A percentile compares a stretch with the other conserved stretches of the same genome.
phyloP scores from a whole-genome alignment of 2,888 invertebrate genomes.

The Uloborus plumipes region DNA sequence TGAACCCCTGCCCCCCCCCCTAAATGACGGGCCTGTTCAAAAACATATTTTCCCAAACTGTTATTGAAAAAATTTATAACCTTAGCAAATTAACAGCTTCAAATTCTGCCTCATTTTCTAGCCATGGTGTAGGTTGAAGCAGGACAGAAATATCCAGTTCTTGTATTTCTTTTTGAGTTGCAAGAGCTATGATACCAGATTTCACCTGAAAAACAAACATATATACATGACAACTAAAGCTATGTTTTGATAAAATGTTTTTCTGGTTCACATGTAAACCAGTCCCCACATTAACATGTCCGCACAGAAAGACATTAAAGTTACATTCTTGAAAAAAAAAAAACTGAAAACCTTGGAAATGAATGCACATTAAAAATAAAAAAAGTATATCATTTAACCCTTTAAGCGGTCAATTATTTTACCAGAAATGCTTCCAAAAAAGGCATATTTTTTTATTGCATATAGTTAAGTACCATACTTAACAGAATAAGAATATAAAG shows the following conservation, averaged over 20 bases:
- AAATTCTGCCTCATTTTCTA: conserved; percentile 97
- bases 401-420: no score
- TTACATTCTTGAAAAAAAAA: background rate
- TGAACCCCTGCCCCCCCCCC: no score
- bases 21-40: no score
- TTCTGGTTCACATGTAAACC: no score
- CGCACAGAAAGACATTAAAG: background rate
- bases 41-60: no score
- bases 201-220: conserved; percentile 71
- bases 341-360: background rate
- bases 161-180: conserved; percentile 95
- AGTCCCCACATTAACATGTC: background rate
- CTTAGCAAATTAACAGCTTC: conserved; percentile 81
- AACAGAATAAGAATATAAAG: no score
- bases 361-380: background rate
- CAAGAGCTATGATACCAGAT: conserved; percentile 87
- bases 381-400: no score
- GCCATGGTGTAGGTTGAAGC: conserved; percentile 91
- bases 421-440: no score
- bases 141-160: conserved; percentile 96
- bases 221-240: background rate
- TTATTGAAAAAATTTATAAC: conserved; percentile 34
- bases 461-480: no score
- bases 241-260: no score
- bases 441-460: no score